Base-by-base conservation (phyloP, 2,113 vertebrate genomes). In the Cinclus cinclus region DNA sequence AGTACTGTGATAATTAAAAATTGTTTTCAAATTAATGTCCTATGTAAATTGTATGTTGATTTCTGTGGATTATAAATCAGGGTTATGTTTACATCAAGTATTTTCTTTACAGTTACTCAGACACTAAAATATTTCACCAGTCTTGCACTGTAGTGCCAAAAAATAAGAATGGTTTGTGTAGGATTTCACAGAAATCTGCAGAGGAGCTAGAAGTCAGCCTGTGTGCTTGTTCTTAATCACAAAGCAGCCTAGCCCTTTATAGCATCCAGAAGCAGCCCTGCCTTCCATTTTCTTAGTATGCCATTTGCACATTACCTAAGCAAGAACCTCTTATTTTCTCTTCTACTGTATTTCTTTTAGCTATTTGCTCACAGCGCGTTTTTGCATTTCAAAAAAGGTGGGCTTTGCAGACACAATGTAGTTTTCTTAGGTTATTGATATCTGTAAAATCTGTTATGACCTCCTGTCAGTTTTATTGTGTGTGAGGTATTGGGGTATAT, bases 31-130 rank as follows among this genome's bases (percentile, higher is more conserved):
- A 53, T 20, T 62, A 18, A 15, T 76, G 31, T 15, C 8, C 3
- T 37, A 0, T 67, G 5, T 53, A 63, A 79, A 71, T 27, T 31
- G 9, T 21, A 1, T 44, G 19, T 39, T 1, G 0, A 0, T 33
- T 39, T 33, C 20, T 58, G 0, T 58, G n/a, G 12, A 3, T 62
- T 70, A n/a, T 65, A 58, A 62, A 24, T 24, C 10, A 58, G 17
- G 22, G 31, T 83, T 90, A 13, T 30, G 18, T 24, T 52, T 78
- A 10, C 15, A 23, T 55, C 25, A 55, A 0, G 58, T 86, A 37
- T 16, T 86, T 76, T 46, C 20, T 77, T 65, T 73, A 25, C 25
- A 21, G 39, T 90, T 92, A 35, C 10, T 76, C 30, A 21, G 20
- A n/a, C 9, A 62, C 10, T 73, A 60, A 83, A 73, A 24, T 65